Conservation (phyloP, 2,113 vertebrate species). For the Myodes glareolus region DNA sequence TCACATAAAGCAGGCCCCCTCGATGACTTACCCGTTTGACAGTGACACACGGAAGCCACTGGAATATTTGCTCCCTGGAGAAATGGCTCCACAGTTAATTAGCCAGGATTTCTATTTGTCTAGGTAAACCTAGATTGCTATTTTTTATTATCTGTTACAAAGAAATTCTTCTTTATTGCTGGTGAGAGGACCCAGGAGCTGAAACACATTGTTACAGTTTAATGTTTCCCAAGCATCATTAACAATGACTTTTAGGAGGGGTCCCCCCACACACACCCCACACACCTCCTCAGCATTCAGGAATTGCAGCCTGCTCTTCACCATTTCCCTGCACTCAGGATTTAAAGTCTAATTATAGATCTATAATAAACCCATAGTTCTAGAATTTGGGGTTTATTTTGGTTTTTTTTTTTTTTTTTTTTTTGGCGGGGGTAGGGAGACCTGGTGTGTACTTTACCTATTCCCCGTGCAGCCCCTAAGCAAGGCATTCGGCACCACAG, state of each 20-base stretch:
- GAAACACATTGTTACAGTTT: conserved; percentile 43
- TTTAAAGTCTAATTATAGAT: not conserved
- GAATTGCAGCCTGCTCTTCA: not conserved
- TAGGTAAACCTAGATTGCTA: conserved; percentile 37
- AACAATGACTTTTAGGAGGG: not conserved
- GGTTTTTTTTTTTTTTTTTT: not conserved
- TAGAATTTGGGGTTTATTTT: not conserved
- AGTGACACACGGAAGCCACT: not conserved
- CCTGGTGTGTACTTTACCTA: not conserved
- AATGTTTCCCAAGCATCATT: conserved; percentile 6
- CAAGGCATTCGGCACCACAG: not conserved
- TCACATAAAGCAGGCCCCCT: not conserved
- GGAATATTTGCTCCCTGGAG: conserved; percentile 52
- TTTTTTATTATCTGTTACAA: conserved; percentile 39
- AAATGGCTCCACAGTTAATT: conserved; percentile 54
- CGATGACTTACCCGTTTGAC: not conserved
- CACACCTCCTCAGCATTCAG: not conserved
- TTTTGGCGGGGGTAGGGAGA: not conserved
- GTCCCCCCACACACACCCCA: not conserved
- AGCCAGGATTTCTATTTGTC: conserved; percentile 45
- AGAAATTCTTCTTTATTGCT: conserved; percentile 50
- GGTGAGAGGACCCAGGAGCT: not conserved
- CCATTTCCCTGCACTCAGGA: not conserved
- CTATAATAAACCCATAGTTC: not conserved
- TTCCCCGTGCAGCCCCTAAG: not conserved